phyloP scores from a whole-genome alignment of 2,113 vertebrate genomes.

The Murina feae region DNA sequence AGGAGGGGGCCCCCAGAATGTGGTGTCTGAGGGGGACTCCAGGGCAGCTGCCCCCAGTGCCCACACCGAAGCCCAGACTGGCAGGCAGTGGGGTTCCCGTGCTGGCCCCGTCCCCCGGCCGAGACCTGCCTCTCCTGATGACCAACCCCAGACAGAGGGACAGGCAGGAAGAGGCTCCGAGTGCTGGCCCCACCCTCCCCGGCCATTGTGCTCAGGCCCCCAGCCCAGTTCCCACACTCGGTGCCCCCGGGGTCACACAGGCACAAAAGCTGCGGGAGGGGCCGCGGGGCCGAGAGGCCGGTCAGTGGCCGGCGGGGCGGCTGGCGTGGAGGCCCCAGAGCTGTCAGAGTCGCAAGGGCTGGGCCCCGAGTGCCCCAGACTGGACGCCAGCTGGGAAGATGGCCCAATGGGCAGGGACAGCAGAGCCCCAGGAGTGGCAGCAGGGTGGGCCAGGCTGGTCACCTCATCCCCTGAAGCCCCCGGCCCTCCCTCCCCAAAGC shows the following conservation, averaged over 20 bases:
- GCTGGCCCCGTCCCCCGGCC: neutral
- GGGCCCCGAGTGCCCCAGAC: neutral
- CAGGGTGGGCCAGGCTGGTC: neutral
- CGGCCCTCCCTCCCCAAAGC: neutral
- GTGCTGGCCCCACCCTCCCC: neutral
- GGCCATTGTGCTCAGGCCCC: slow-evolving; percentile 42
- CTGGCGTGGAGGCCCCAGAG: rapidly evolving
- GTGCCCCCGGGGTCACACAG: slow-evolving; percentile 86
- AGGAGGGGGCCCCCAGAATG: neutral
- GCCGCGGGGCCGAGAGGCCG: neutral
- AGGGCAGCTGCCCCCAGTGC: rapidly evolving
- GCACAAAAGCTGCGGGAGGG: slow-evolving; percentile 80
- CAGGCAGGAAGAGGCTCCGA: neutral
- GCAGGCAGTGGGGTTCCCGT: rapidly evolving
- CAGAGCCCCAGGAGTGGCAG: too few species aligned
- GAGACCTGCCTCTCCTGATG: neutral
- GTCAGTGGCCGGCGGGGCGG: neutral
- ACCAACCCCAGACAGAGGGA: neutral
- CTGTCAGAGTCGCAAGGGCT: slow-evolving; percentile 22
- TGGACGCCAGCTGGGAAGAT: rapidly evolving
- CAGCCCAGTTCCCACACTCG: slow-evolving; percentile 87
- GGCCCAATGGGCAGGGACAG: neutral
- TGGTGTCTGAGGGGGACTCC: neutral
- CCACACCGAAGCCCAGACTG: neutral
- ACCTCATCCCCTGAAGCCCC: neutral